These are phyloP conservation scores for Laticauda colubrina DNA, from an alignment of 2,113 vertebrate genomes.

Conservation along the genomic window DNA sequence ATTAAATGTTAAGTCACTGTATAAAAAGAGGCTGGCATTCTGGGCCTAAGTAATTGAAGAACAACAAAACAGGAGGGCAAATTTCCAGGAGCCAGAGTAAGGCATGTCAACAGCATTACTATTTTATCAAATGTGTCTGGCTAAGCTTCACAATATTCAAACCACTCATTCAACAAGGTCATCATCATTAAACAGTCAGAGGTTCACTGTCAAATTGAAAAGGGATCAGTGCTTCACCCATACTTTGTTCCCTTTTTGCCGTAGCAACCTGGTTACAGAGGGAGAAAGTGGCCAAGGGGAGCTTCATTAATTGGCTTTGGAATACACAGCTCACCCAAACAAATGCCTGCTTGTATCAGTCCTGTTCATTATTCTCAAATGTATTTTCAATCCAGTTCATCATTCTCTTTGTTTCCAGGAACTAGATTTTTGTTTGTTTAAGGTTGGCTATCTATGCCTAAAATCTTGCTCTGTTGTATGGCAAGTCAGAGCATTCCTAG, in stretches of 20 bases:
- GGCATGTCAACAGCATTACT: neutral
- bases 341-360: constrained; percentile 42
- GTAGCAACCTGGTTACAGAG: constrained; percentile 70
- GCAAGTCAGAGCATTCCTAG: too few species aligned
- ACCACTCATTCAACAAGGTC: constrained; percentile 42
- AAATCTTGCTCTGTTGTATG: neutral
- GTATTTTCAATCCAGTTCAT: neutral
- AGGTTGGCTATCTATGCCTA: neutral
- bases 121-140: constrained; percentile 8
- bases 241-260: constrained; percentile 62
- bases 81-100: constrained; percentile 22
- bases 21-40: neutral
- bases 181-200: constrained; percentile 61
- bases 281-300: constrained; percentile 51
- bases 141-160: constrained; percentile 40
- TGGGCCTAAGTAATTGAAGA: neutral
- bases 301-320: constrained; percentile 55
- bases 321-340: constrained; percentile 47
- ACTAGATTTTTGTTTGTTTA: neutral
- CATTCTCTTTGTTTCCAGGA: neutral
- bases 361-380: neutral
- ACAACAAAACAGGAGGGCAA: neutral
- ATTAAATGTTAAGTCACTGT: constrained; percentile 3
- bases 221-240: constrained; percentile 60
- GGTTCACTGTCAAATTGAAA: constrained; percentile 57